Base-by-base conservation (phyloP, 2,888 invertebrate genomes). In the Tetheella fluctuosa region DNA sequence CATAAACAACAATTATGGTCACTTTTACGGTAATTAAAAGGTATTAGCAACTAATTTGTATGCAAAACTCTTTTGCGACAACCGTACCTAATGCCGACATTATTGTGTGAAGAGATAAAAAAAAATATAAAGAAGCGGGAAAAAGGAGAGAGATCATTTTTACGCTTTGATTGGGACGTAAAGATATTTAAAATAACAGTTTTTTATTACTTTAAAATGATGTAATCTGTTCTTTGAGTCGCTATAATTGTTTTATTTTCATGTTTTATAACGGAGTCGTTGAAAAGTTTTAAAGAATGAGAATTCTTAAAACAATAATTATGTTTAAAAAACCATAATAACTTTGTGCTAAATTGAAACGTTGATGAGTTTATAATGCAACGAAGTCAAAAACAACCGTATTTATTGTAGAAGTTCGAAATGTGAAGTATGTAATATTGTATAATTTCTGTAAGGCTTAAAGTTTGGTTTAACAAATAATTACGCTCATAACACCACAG, bases 21-120 rank as follows among this genome's bases (percentile, higher is more conserved):
- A 55, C 37, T 55, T 37, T 13, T 23, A 37, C 37, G 34, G 28
- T 37, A 55, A 55, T 55, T 37, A 55, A 34, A 55, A 55, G 17
- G 25, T 55, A 55, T 55, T 55, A 55, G 55, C 34, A 34, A 34
- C 55, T 55, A 55, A 55, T 55, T 55, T 55, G 55, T 34, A 55
- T 55, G 55, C 34, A 37, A 15, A 55, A 55, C 17, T 55, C 55
- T 23, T 55, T 55, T 34, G 55, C 54, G 54, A 28, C 30, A 30
- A 34, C 20, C 55, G 5, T 53, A 39, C 39, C 48, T 20, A 8
- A 15, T 20, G 48, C 48, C 55, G 34, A 30, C 23, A 23, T 34
- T 34, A 15, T 55, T 30, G 54, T 23, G 13, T 20, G 34, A 10
- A 23, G 34, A 55, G 23, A 55, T 34, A n/a, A 30, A 23, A 15